Evolutionary conservation across 2,888 invertebrate genomes (phyloP).

Genomic region (Lordiphosa andalusiaca): DNA sequence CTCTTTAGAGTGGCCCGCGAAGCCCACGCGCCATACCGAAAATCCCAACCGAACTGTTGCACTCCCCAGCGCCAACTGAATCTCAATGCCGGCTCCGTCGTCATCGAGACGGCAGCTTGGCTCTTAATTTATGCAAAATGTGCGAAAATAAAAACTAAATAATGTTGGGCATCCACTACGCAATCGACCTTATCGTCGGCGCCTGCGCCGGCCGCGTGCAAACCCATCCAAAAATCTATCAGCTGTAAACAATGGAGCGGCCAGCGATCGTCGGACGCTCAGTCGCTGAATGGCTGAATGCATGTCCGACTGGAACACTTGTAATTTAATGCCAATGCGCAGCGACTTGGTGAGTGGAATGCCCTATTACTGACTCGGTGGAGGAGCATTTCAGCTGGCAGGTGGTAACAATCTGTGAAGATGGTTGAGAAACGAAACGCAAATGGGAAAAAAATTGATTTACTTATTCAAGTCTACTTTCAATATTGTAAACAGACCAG

Average conservation of each 20-base stretch:
- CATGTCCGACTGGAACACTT: constrained; percentile 24
- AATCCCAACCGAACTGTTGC: constrained; percentile 42
- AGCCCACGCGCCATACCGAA: constrained; percentile 50
- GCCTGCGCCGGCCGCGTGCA: constrained; percentile 30
- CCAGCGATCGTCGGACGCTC: too few relatives aligned
- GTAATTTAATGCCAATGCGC: constrained; percentile 56
- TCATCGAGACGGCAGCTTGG: constrained; percentile 27
- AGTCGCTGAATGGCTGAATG: too few relatives aligned
- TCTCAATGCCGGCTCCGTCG: constrained; percentile 15
- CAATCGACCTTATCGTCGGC: constrained; percentile 16
- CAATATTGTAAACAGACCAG: too few relatives aligned
- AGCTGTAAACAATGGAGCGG: constrained; percentile 26
- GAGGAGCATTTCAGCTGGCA: neutral
- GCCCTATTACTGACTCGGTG: constrained; percentile 6
- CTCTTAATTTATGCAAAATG: constrained; percentile 68
- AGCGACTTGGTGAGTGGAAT: constrained; percentile 10
- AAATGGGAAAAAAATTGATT: too few relatives aligned
- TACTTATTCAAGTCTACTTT: too few relatives aligned
- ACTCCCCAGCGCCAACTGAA: constrained; percentile 56
- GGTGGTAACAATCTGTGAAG: too few relatives aligned
- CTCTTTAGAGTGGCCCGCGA: constrained; percentile 16
- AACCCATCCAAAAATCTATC: constrained; percentile 52
- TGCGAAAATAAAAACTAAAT: constrained; percentile 70
- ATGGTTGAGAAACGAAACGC: too few relatives aligned
- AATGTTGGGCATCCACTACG: constrained; percentile 49